Evolutionary conservation across 2,888 invertebrate genomes (phyloP).

Genomic region (Acleris holmiana): DNA sequence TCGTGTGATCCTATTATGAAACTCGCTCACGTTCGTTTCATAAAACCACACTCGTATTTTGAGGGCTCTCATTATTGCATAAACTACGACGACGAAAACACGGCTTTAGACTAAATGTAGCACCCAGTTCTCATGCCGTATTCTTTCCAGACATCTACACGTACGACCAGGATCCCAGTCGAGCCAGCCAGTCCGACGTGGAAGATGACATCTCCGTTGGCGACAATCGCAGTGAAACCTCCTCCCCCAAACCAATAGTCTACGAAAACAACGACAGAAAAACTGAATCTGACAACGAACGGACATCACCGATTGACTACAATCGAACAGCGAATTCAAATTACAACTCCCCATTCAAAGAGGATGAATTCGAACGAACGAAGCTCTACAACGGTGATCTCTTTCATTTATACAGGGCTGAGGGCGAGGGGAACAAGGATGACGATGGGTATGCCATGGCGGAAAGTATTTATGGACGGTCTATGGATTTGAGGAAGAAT

Average conservation of each 20-base stretch:
- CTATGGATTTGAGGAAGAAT: slow-evolving; percentile 73
- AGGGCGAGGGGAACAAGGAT: slow-evolving; percentile 63
- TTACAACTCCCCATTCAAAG: slow-evolving; percentile 72
- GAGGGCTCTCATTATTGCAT: no score
- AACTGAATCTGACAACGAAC: slow-evolving; percentile 53
- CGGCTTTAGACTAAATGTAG: no score
- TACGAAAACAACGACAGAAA: slow-evolving; percentile 48
- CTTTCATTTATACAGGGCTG: slow-evolving; percentile 71
- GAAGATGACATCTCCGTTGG: slow-evolving; percentile 79
- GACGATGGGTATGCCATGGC: slow-evolving; percentile 58
- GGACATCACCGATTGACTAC: slow-evolving; percentile 62
- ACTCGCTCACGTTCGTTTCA: no score
- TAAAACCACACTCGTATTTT: no score
- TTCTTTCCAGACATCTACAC: slow-evolving; percentile 52
- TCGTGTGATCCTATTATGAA: no score
- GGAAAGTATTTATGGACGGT: slow-evolving; percentile 71
- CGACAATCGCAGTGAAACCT: slow-evolving; percentile 74
- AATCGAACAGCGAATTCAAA: slow-evolving; percentile 61
- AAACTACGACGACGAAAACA: no score
- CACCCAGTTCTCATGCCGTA: background rate
- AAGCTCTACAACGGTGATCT: slow-evolving; percentile 72
- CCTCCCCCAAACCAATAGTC: slow-evolving; percentile 55
- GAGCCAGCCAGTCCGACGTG: slow-evolving; percentile 64
- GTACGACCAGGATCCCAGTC: slow-evolving; percentile 59
- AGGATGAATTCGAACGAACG: slow-evolving; percentile 69